Conservation (phyloP, 2,888 invertebrate species). For the Drosophila villosipedis region DNA sequence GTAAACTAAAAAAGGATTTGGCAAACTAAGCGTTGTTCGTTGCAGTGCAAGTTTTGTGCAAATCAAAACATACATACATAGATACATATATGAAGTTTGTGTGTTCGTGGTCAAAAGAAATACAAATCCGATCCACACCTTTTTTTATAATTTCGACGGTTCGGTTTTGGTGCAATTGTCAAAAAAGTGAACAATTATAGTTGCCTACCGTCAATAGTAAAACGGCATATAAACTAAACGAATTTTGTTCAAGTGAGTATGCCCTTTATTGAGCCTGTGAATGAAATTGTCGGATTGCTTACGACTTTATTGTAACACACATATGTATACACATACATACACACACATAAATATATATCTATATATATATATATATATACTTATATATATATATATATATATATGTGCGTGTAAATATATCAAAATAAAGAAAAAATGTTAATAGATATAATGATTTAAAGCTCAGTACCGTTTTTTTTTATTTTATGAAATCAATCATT, state of each 20-base stretch:
- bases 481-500: background rate
- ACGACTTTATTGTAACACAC: constrained; percentile 5
- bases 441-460: constrained; percentile 15
- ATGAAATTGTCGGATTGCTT: constrained; percentile 29
- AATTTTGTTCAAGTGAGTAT: constrained; percentile 52
- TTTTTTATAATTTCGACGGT: constrained; percentile 34
- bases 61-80: constrained; percentile 56
- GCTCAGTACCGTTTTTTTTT: background rate
- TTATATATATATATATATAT: background rate
- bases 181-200: constrained; percentile 26
- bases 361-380: background rate
- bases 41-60: constrained; percentile 48
- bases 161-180: constrained; percentile 21
- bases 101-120: constrained; percentile 62
- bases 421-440: background rate
- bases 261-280: constrained; percentile 10
- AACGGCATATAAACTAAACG: constrained; percentile 16
- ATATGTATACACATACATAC: background rate
- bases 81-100: constrained; percentile 41
- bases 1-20: constrained; percentile 49
- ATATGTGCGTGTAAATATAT: constrained; percentile 1
- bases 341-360: too few relatives aligned
- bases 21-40: constrained; percentile 43
- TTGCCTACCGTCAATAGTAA: constrained; percentile 5
- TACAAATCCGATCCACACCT: constrained; percentile 56